Evolutionary conservation across 1,140 invertebrate species (phyloP).

Genomic region (Lutraria rhynchaena): DNA sequence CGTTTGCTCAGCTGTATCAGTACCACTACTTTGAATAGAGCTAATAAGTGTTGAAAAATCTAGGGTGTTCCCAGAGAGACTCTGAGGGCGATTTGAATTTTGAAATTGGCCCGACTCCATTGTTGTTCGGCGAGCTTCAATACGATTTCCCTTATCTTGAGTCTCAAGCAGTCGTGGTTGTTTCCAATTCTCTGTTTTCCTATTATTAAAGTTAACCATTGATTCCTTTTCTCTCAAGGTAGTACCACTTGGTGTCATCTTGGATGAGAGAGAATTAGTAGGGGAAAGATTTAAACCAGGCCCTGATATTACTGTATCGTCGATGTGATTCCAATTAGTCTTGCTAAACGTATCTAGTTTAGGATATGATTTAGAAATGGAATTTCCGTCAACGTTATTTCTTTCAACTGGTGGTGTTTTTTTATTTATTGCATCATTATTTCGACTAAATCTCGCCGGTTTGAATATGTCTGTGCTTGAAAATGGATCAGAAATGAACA

Average conservation of each 20-base stretch:
- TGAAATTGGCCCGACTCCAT: background rate
- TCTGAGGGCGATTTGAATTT: background rate
- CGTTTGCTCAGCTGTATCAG: background rate
- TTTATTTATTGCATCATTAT: background rate
- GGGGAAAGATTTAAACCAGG: too few relatives aligned
- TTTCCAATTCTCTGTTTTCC: background rate
- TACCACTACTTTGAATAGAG: background rate
- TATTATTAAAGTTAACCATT: background rate
- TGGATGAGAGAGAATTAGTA: too few relatives aligned
- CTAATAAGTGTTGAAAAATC: slow-evolving; percentile 3
- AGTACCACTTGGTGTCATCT: background rate
- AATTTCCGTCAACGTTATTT: background rate
- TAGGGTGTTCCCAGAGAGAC: slow-evolving; percentile 12
- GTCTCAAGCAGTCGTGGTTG: background rate
- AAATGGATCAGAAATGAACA: background rate
- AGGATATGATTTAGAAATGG: background rate
- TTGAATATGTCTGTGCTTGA: background rate
- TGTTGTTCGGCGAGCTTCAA: background rate
- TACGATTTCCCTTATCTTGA: background rate
- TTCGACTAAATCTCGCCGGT: background rate
- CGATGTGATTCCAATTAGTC: background rate
- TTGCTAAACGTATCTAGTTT: background rate
- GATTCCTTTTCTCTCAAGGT: background rate
- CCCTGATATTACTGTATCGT: background rate
- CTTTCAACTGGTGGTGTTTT: background rate